phyloP scores from a whole-genome alignment of 1,140 invertebrate species.

The Zaprionus lachaisei region DNA sequence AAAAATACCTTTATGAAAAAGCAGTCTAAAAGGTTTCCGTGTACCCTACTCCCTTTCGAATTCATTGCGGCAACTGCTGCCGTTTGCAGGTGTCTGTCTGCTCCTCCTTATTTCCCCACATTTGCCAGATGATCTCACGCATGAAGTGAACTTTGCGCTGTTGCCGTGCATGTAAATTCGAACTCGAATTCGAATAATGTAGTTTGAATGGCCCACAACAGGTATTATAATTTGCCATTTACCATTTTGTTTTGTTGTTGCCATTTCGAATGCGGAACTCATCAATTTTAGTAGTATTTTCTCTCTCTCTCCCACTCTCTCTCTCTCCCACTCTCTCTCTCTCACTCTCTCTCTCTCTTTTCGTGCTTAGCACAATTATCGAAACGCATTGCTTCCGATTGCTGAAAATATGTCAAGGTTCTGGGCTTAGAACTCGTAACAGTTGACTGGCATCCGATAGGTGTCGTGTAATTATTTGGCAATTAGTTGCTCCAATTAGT shows the following conservation, averaged over 20 bases:
- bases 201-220: not conserved
- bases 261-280: not conserved
- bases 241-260: not conserved
- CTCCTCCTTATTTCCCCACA: not conserved
- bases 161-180: slow-evolving; percentile 5
- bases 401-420: slow-evolving; percentile 33
- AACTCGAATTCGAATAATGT: slow-evolving; percentile 3
- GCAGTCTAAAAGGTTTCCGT: not conserved
- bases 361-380: slow-evolving; percentile 8
- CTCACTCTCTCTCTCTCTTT: not conserved
- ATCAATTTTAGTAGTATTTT: not conserved
- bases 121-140: slow-evolving; percentile 45
- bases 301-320: not conserved
- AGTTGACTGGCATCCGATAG: slow-evolving; percentile 21
- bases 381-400: slow-evolving; percentile 23
- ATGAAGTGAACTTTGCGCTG: not conserved
- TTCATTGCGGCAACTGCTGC: slow-evolving; percentile 39
- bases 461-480: slow-evolving; percentile 27
- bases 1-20: not conserved
- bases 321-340: not conserved
- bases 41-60: not conserved
- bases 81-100: not conserved
- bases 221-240: not conserved
- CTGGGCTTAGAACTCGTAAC: not conserved
- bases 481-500: slow-evolving; percentile 36